Evolutionary conservation across 2,797 vertebrate genomes (phyloP).

Genomic region (Sparidentex hasta): DNA sequence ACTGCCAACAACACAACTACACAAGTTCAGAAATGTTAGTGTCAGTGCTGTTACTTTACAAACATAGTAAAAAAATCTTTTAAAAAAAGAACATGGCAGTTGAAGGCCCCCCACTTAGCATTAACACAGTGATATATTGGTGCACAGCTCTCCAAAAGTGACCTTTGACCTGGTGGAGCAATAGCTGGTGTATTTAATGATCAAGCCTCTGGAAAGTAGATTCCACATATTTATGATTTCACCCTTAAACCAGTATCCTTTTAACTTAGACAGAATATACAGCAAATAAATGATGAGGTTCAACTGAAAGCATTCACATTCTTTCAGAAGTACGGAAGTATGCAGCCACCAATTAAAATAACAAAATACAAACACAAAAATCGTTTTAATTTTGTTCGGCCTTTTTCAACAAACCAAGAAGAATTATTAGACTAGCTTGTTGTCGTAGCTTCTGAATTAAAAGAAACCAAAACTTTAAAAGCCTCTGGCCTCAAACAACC

Average conservation of each 20-base stretch:
- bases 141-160: slow-evolving; percentile 80
- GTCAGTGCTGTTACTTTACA: neutral
- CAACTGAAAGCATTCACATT: neutral
- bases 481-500: slow-evolving; percentile 28
- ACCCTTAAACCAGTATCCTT: slow-evolving; percentile 21
- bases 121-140: slow-evolving; percentile 84
- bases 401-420: neutral
- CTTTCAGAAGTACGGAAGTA: neutral
- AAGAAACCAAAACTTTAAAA: neutral
- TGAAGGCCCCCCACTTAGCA: neutral
- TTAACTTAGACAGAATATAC: neutral
- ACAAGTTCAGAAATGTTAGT: neutral
- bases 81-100: neutral
- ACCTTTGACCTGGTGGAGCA: slow-evolving; percentile 87
- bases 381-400: neutral
- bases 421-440: too few species aligned
- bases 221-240: slow-evolving; percentile 65
- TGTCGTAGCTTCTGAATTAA: neutral
- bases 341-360: neutral
- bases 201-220: slow-evolving; percentile 80
- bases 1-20: neutral
- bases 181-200: slow-evolving; percentile 89
- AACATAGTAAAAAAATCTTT: neutral
- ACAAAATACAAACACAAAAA: neutral
- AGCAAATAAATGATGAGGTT: neutral